Evolutionary conservation across 1,140 invertebrate species (phyloP).

Genomic region (Ceratina australensis): DNA sequence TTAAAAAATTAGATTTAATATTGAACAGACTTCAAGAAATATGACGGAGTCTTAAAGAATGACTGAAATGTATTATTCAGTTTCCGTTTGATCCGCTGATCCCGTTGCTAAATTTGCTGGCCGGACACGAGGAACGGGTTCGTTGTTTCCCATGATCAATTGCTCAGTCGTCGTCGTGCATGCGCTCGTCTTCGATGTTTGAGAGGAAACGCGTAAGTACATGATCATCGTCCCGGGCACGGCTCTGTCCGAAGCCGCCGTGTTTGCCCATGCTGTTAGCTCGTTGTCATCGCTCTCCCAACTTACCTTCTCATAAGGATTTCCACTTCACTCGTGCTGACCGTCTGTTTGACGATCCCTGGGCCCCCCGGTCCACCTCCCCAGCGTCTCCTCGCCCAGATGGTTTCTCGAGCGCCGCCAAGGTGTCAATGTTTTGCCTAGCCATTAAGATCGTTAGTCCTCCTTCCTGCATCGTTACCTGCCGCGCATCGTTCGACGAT

Average conservation of each 20-base stretch:
- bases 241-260: conserved; percentile 73
- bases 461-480: conserved; percentile 42
- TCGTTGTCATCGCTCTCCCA: conserved; percentile 75
- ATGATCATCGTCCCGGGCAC: conserved; percentile 69
- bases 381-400: conserved; percentile 53
- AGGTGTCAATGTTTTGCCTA: conserved; percentile 78
- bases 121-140: conserved; percentile 32
- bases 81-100: neutral
- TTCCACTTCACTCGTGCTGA: conserved; percentile 66
- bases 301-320: conserved; percentile 74
- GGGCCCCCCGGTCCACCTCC: conserved; percentile 58
- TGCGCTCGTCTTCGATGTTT: conserved; percentile 67
- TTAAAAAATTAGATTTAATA: no score
- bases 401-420: conserved; percentile 68
- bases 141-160: conserved; percentile 63
- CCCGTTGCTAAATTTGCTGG: conserved; percentile 31
- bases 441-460: conserved; percentile 74
- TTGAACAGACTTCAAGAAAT: no score
- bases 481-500: conserved; percentile 1
- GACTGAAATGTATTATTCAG: neutral
- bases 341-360: conserved; percentile 72
- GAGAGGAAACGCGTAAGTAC: conserved; percentile 77
- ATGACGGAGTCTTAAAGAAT: no score
- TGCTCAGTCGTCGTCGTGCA: conserved; percentile 48
- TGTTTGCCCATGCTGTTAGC: conserved; percentile 78